Conservation (phyloP, 2,797 vertebrate genomes). For the Ispidina lecontei region DNA sequence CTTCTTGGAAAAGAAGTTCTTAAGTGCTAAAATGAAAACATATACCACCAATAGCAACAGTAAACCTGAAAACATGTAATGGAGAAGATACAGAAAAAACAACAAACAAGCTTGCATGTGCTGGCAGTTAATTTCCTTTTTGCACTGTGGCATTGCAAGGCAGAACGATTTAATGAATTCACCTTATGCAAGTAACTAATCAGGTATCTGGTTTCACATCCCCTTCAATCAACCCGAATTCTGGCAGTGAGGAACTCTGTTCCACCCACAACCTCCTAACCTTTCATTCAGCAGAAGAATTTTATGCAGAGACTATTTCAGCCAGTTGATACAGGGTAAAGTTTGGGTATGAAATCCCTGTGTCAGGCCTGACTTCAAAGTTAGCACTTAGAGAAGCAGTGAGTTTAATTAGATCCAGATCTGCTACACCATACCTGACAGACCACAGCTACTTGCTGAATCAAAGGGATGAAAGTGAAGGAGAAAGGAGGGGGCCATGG, state of each 20-base stretch:
- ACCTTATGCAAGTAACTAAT: background rate
- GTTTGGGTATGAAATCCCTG: fast-evolving
- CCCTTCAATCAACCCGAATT: background rate
- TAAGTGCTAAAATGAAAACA: background rate
- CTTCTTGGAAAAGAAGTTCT: background rate
- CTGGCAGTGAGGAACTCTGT: background rate
- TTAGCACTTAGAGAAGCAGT: background rate
- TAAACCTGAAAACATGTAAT: background rate
- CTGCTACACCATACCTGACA: background rate
- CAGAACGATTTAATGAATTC: background rate
- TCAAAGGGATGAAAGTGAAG: background rate
- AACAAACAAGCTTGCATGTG: background rate
- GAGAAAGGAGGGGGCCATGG: background rate
- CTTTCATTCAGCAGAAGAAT: background rate
- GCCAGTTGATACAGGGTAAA: background rate
- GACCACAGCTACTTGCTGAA: background rate
- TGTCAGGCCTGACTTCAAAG: background rate
- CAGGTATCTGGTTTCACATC: background rate
- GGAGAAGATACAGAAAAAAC: background rate
- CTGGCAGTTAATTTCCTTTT: background rate
- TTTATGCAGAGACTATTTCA: background rate
- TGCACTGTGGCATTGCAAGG: background rate
- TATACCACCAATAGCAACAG: fast-evolving
- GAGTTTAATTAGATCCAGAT: background rate
- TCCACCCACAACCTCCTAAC: background rate